Evolutionary conservation across 2,113 vertebrate species (phyloP).

Genomic region (Condylura cristata): DNA sequence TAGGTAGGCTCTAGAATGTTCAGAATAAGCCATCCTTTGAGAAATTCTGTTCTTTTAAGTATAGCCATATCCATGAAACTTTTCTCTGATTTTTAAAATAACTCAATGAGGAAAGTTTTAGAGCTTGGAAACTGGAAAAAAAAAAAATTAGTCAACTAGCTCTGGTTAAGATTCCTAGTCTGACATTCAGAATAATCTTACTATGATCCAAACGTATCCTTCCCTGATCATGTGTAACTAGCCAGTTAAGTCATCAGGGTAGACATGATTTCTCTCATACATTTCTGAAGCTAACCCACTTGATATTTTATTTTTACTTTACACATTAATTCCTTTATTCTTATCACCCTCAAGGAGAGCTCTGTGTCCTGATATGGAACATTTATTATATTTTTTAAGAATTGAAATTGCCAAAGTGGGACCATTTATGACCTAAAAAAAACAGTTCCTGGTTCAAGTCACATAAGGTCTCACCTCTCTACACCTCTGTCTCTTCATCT

Average conservation of each 20-base stretch:
- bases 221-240: background rate
- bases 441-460: background rate
- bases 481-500: slow-evolving; percentile 11
- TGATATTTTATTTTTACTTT: slow-evolving; percentile 46
- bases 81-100: slow-evolving; percentile 41
- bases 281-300: background rate
- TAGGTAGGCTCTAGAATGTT: slow-evolving; percentile 40
- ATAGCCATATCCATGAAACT: background rate
- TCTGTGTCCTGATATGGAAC: background rate
- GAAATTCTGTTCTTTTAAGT: slow-evolving; percentile 46
- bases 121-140: background rate
- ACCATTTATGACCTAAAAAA: background rate
- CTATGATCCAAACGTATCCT: background rate
- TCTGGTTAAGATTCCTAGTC: slow-evolving; percentile 18
- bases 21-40: slow-evolving; percentile 15
- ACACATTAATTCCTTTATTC: background rate
- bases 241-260: background rate
- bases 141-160: background rate
- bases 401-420: background rate
- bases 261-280: background rate
- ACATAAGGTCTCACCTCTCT: background rate
- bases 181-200: slow-evolving; percentile 9
- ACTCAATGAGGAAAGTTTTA: slow-evolving; percentile 1
- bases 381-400: background rate
- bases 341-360: background rate